Evolutionary conservation across 2,888 invertebrate genomes (phyloP).

Genomic region (Nomada fucata): DNA sequence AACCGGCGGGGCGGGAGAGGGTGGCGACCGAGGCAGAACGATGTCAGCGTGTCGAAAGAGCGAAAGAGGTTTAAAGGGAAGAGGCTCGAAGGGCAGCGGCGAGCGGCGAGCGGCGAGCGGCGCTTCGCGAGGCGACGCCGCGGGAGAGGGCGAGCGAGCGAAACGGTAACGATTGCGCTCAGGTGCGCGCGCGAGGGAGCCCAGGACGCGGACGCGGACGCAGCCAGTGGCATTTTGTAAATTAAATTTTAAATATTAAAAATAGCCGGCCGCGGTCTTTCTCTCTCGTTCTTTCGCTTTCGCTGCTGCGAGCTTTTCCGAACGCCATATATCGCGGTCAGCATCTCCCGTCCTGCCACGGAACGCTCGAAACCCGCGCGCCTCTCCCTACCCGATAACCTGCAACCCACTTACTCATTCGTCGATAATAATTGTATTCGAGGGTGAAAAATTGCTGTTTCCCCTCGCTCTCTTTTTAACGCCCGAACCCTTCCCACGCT

Average conservation of each 20-base stretch:
- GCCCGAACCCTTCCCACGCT: background rate
- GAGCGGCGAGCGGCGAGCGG: background rate
- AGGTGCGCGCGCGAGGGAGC: constrained; percentile 50
- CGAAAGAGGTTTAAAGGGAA: constrained; percentile 27
- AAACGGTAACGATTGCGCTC: constrained; percentile 54
- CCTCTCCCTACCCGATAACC: constrained; percentile 68
- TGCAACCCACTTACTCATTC: constrained; percentile 82
- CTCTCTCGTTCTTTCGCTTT: constrained; percentile 49
- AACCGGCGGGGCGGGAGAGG: background rate
- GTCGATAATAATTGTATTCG: constrained; percentile 84
- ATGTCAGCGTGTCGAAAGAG: constrained; percentile 34
- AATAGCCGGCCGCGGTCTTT: constrained; percentile 77
- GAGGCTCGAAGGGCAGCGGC: constrained; percentile 4
- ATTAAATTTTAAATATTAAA: constrained; percentile 85
- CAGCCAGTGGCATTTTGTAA: constrained; percentile 83
- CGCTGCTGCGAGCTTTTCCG: constrained; percentile 57
- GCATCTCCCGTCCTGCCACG: constrained; percentile 28
- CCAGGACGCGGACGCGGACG: constrained; percentile 55
- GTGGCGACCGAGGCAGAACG: constrained; percentile 1
- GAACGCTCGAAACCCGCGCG: constrained; percentile 51
- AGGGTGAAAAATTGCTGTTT: constrained; percentile 82
- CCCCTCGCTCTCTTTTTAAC: constrained; percentile 58
- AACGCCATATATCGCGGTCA: constrained; percentile 71
- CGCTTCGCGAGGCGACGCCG: background rate
- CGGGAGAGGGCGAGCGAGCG: constrained; percentile 34